Conservation (phyloP, 2,888 invertebrate genomes). For the Neuroscelio doddi region DNA sequence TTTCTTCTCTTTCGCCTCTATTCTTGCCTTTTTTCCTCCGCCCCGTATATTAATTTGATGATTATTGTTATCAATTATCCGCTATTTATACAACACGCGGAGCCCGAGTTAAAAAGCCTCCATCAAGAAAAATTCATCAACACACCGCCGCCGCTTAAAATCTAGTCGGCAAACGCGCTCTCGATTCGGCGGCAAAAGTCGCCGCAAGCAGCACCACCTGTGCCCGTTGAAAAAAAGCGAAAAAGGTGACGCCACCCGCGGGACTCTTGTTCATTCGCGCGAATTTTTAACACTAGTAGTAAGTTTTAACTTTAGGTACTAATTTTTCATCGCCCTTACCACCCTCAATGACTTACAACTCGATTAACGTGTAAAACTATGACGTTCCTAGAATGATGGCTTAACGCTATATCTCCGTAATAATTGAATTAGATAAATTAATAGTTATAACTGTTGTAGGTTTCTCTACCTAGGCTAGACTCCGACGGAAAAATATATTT, state of each 20-base stretch:
- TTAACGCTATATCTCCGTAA: constrained; percentile 51
- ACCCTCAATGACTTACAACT: constrained; percentile 43
- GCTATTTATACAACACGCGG: constrained; percentile 51
- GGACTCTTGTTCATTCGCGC: constrained; percentile 27
- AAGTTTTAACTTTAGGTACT: constrained; percentile 60
- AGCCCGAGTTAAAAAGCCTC: constrained; percentile 12
- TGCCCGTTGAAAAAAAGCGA: background rate
- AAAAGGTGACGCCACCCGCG: constrained; percentile 1
- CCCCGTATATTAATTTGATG: constrained; percentile 46
- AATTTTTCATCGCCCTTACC: constrained; percentile 49
- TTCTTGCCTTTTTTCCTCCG: constrained; percentile 14
- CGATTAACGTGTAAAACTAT: constrained; percentile 65
- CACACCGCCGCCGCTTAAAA: constrained; percentile 10
- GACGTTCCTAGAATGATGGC: constrained; percentile 65
- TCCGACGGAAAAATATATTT: constrained; percentile 73
- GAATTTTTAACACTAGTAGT: constrained; percentile 57
- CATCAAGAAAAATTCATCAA: constrained; percentile 25
- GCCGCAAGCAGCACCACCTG: background rate
- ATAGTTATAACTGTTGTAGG: constrained; percentile 68
- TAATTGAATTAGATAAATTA: constrained; percentile 65
- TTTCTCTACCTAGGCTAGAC: constrained; percentile 70
- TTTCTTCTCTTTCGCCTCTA: constrained; percentile 21
- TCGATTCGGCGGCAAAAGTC: background rate
- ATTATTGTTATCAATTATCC: constrained; percentile 52
- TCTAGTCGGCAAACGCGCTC: background rate